phyloP scores from a whole-genome alignment of 2,113 vertebrate species.

The Tupaia tana region DNA sequence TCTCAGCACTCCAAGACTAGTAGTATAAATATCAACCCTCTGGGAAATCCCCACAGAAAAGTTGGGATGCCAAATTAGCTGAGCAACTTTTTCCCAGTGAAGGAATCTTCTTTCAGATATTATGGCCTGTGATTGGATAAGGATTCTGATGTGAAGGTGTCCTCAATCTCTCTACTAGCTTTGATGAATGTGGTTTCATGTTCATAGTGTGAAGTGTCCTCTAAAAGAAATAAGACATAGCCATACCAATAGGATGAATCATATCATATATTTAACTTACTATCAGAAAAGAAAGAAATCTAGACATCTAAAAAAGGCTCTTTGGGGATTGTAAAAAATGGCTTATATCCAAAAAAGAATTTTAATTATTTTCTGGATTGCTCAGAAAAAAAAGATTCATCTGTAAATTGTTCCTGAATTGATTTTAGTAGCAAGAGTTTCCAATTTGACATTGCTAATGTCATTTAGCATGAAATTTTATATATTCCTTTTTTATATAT shows the following conservation, averaged over 20 bases:
- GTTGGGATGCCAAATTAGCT: neutral
- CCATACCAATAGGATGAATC: no score
- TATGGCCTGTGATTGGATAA: no score
- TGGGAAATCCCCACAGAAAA: neutral
- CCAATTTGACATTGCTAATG: neutral
- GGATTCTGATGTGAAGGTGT: neutral
- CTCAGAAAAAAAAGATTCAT: neutral
- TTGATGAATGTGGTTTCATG: neutral
- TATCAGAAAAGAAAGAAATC: neutral
- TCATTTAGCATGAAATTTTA: neutral
- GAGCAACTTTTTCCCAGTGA: no score
- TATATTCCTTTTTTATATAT: neutral
- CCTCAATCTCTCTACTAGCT: neutral
- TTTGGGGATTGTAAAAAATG: neutral
- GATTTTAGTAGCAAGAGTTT: neutral
- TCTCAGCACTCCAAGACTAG: neutral
- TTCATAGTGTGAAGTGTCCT: neutral
- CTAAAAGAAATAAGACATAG: neutral
- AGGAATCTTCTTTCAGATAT: neutral
- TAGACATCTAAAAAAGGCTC: neutral
- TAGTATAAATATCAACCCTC: neutral
- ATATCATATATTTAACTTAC: neutral
- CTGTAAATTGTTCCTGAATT: neutral
- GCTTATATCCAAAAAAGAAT: neutral
- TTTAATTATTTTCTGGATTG: neutral